Conservation (phyloP, 2,888 invertebrate genomes). For the Parthenolecanium corni region DNA sequence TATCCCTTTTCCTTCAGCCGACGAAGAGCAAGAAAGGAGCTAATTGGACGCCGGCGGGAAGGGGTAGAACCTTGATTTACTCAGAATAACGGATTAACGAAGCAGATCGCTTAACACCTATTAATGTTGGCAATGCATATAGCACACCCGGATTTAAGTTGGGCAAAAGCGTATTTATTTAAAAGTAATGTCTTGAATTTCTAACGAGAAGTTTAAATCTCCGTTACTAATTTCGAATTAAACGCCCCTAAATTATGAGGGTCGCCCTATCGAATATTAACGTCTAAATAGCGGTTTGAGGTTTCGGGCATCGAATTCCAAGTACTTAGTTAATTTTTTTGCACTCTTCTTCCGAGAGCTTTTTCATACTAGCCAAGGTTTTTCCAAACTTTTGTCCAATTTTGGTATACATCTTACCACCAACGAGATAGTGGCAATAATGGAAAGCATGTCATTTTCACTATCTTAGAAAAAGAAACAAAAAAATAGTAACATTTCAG, state of each 20-base stretch:
- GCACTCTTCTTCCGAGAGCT: too few species aligned
- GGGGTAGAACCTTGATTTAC: constrained; percentile 10
- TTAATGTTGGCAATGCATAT: constrained; percentile 20
- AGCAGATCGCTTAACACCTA: constrained; percentile 25
- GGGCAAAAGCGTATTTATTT: constrained; percentile 19
- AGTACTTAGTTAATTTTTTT: neutral
- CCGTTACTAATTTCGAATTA: constrained; percentile 22
- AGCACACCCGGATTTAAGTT: constrained; percentile 8
- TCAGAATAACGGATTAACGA: constrained; percentile 19
- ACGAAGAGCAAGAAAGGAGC: too few species aligned
- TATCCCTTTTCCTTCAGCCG: too few species aligned
- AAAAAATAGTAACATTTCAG: too few species aligned
- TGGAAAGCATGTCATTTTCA: too few species aligned
- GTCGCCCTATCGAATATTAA: constrained; percentile 22
- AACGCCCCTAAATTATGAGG: constrained; percentile 25
- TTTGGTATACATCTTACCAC: too few species aligned
- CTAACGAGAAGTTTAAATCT: constrained; percentile 26
- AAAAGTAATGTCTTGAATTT: constrained; percentile 26
- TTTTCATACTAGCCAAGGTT: too few species aligned
- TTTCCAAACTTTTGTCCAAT: too few species aligned
- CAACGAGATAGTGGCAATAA: too few species aligned
- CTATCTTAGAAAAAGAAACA: too few species aligned
- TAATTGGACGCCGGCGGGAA: too few species aligned
- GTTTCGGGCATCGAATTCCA: constrained; percentile 20
- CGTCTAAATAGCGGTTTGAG: constrained; percentile 22